Conservation (phyloP, 2,888 invertebrate genomes). For the Athalia cordata region DNA sequence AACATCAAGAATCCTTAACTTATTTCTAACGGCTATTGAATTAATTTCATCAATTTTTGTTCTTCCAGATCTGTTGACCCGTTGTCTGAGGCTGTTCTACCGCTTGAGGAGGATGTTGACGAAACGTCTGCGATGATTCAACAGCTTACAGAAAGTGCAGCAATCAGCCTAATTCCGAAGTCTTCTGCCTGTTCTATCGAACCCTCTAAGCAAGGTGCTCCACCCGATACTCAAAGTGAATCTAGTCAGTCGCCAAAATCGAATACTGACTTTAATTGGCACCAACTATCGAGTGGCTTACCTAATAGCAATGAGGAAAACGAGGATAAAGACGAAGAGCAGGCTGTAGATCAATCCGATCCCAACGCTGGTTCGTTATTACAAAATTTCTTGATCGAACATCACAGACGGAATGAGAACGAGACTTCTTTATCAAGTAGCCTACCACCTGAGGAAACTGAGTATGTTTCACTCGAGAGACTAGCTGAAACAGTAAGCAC, state of each 20-base stretch:
- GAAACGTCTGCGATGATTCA: slow-evolving; percentile 58
- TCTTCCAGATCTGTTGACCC: slow-evolving; percentile 56
- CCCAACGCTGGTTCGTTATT: slow-evolving; percentile 62
- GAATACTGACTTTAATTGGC: slow-evolving; percentile 64
- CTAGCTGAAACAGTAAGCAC: slow-evolving; percentile 77
- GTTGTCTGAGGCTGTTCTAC: slow-evolving; percentile 58
- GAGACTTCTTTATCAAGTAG: slow-evolving; percentile 60
- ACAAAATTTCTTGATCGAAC: slow-evolving; percentile 69
- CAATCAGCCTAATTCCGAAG: slow-evolving; percentile 61
- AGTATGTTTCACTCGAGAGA: slow-evolving; percentile 80
- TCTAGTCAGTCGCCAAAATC: slow-evolving; percentile 50
- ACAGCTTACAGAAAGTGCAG: slow-evolving; percentile 57
- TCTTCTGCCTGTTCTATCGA: slow-evolving; percentile 52
- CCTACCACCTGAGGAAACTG: slow-evolving; percentile 71
- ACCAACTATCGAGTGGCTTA: slow-evolving; percentile 59
- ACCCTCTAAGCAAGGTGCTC: slow-evolving; percentile 20
- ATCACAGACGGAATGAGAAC: slow-evolving; percentile 61
- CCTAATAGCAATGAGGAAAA: slow-evolving; percentile 55
- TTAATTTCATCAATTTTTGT: background rate
- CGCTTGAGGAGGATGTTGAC: slow-evolving; percentile 55
- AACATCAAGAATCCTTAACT: background rate
- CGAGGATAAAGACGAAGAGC: slow-evolving; percentile 55
- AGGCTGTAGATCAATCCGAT: slow-evolving; percentile 56
- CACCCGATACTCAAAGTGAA: slow-evolving; percentile 26
- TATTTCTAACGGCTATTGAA: background rate